phyloP scores from a whole-genome alignment of 2,797 vertebrate genomes.

The Lepidocolaptes lacrymiger region DNA sequence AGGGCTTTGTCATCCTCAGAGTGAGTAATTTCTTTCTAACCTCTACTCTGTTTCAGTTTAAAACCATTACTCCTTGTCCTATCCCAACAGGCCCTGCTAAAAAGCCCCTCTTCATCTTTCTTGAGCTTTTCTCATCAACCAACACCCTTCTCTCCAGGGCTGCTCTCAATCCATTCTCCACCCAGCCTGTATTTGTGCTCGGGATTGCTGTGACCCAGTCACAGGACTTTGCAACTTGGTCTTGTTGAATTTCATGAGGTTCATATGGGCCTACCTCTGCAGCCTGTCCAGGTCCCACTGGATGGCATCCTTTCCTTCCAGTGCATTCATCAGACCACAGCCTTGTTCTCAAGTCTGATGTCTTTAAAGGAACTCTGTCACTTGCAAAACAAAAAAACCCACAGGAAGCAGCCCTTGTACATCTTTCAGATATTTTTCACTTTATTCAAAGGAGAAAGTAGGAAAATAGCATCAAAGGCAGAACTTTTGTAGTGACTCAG shows the following conservation, averaged over 20 bases:
- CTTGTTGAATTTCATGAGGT: not conserved
- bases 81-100: not conserved
- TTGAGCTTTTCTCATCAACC: not conserved
- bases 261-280: not conserved
- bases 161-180: not conserved
- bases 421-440: not conserved
- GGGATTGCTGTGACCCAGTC: not conserved
- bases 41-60: not conserved
- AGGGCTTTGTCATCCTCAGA: fast-evolving
- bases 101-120: not conserved
- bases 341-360: not conserved
- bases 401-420: not conserved
- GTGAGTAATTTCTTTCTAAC: not conserved
- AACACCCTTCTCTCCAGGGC: not conserved
- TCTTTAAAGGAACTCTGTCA: conserved; percentile 19
- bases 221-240: not conserved
- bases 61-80: not conserved
- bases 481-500: not conserved
- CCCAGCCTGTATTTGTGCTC: not conserved
- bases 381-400: not conserved
- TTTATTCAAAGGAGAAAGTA: not conserved
- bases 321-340: not conserved
- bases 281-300: not conserved
- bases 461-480: not conserved
- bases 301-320: not conserved